These are phyloP conservation scores for Adelosebastes latens DNA, from an alignment of 2,797 vertebrate genomes.

Conservation along the genomic window DNA sequence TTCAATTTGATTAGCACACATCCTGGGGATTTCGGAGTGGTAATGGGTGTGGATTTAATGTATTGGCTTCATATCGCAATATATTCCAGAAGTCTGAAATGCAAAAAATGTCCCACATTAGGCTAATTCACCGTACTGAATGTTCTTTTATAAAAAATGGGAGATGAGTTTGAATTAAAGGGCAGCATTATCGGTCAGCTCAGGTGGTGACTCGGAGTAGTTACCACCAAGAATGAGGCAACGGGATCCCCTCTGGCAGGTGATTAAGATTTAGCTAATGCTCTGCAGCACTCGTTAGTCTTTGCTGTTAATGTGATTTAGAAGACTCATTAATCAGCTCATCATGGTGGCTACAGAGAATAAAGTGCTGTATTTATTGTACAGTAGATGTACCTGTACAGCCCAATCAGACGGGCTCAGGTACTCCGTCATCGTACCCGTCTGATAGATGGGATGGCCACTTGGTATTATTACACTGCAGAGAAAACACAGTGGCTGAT, in stretches of 20 bases:
- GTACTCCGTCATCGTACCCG: neutral
- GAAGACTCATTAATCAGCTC: constrained; percentile 41
- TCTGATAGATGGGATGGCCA: constrained; percentile 12
- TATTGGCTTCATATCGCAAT: too few relatives aligned
- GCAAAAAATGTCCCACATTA: too few relatives aligned
- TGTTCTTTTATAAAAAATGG: neutral
- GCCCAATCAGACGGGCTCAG: neutral
- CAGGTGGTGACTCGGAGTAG: constrained; percentile 20
- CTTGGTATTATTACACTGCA: neutral
- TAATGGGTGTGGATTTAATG: rapidly evolving
- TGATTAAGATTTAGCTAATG: constrained; percentile 49
- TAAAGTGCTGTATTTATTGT: neutral
- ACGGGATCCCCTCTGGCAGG: constrained; percentile 28
- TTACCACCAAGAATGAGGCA: constrained; percentile 13
- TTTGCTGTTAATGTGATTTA: constrained; percentile 52
- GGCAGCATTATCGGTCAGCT: neutral
- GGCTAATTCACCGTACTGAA: too few relatives aligned
- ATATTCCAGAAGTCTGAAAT: too few relatives aligned
- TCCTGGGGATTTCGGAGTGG: too few relatives aligned
- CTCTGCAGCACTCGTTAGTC: constrained; percentile 36
- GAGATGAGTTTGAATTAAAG: constrained; percentile 31
- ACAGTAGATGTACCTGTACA: neutral
- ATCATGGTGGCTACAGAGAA: neutral
- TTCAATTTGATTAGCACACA: too few relatives aligned
- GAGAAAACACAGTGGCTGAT: constrained; percentile 17